Evolutionary conservation across 2,888 invertebrate species (phyloP), one percentile per base, ranked within the genome.

Genomic region (Drosophila mettleri): DNA sequence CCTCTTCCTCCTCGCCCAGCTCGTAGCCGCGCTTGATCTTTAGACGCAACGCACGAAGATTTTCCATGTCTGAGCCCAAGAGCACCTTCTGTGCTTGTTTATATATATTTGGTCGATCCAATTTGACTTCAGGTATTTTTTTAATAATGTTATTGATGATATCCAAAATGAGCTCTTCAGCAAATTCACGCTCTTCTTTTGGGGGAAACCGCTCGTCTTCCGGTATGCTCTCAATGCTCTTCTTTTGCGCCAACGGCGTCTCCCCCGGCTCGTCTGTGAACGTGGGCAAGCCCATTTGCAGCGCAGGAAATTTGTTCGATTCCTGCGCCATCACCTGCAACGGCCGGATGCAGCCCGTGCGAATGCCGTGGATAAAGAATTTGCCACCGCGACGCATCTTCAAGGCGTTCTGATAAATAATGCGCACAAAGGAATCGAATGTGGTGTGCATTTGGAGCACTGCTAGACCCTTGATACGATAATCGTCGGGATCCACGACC

Each of bases 401-500:
- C 2, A 88, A 0, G 0, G 91, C 83, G 41, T 95, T 95, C 34
- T 92, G 92, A 0, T 92, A 93, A 14, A 95, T 90, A 0, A 93
- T 92, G 0, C 92, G 92, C 1, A 94, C 93, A 72, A 95, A 91
- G 0, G 94, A 93, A n/a, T 94, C 93, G 0, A 95, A 83, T 61
- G 93, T 94, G 0, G 94, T 88, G 65, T 95, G 93, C 94, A 95
- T 94, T 57, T 94, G 93, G n/a, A 95, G 93, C 77, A 95, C 94
- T 1, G 94, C 94, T 46, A 93, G 92, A 0, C 93, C 93, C 55
- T 80, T 80, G 16, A 80, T 80, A 8, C 87, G 93, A 52, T 84
- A 90, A 45, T 90, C 91, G 24, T 91, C 91, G 57, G 93, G 93
- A 64, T 93, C 89, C 1, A 94, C 92, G 27, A 93, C 92, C 63